Conservation (phyloP, 2,113 vertebrate genomes). For the Acanthisitta chloris region DNA sequence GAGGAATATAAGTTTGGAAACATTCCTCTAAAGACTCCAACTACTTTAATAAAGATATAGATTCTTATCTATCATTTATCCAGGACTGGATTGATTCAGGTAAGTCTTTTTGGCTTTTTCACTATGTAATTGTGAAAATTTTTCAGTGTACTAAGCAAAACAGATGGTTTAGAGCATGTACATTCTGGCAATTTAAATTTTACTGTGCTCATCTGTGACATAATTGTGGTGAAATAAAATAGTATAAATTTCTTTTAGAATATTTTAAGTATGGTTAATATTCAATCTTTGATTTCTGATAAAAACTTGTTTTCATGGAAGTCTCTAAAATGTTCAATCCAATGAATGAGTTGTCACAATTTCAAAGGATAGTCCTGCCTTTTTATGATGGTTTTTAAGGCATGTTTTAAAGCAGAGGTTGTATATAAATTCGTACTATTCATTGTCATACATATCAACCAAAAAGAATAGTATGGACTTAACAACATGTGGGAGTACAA, state of each 20-base stretch:
- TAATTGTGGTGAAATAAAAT: neutral
- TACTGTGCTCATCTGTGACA: neutral
- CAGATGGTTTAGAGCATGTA: neutral
- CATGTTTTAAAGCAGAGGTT: neutral
- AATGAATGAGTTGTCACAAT: neutral
- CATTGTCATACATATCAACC: neutral
- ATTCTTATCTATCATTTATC: neutral
- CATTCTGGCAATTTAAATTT: neutral
- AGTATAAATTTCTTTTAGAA: neutral
- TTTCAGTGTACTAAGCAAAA: neutral
- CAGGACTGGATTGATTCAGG: neutral
- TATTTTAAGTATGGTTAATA: neutral
- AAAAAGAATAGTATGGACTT: neutral
- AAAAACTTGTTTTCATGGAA: neutral
- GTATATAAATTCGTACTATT: neutral
- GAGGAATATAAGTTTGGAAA: neutral
- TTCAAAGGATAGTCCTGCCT: neutral
- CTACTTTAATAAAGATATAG: neutral
- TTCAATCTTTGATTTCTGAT: neutral
- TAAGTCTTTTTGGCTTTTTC: neutral
- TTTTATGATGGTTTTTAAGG: neutral
- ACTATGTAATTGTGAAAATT: neutral
- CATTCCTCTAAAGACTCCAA: neutral
- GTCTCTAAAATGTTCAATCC: neutral
- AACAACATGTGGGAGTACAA: neutral